A percentile compares a stretch with the other conserved stretches of the same genome.
Evolutionary conservation across 2,113 vertebrate genomes (phyloP).

Genomic region (Cottus gobio): DNA sequence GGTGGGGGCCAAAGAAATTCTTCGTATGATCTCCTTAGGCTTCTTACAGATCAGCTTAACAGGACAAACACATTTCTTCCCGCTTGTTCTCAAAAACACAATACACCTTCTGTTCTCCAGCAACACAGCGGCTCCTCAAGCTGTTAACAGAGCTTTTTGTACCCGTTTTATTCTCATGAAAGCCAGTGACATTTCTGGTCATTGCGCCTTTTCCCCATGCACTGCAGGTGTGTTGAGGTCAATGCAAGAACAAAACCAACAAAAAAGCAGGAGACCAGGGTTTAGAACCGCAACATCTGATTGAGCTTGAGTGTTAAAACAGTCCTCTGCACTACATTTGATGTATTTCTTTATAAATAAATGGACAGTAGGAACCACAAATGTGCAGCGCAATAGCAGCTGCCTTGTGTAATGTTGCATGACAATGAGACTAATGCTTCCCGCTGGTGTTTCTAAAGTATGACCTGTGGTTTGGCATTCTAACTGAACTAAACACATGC

Average conservation of each 20-base stretch:
- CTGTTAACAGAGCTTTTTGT: conserved; percentile 4
- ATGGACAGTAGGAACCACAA: neutral
- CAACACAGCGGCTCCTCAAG: neutral
- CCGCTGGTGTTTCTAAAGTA: conserved; percentile 21
- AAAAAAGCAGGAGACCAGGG: neutral
- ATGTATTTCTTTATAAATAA: conserved; percentile 5
- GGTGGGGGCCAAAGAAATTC: conserved; percentile 20
- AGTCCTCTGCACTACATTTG: neutral
- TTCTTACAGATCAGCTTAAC: conserved; percentile 66
- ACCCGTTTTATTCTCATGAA: conserved; percentile 27
- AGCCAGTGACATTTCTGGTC: conserved; percentile 38
- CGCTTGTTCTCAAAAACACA: conserved; percentile 42
- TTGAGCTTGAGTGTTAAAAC: neutral
- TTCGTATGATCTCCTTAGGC: conserved; percentile 42
- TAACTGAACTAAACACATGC: conserved; percentile 16
- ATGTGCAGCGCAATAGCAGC: conserved; percentile 15
- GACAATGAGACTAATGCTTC: conserved; percentile 25
- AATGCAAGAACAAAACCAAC: conserved; percentile 9
- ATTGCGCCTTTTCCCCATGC: conserved; percentile 37
- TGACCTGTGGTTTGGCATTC: conserved; percentile 28
- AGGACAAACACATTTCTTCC: conserved; percentile 57
- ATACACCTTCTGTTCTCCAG: conserved; percentile 43
- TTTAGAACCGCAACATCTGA: neutral
- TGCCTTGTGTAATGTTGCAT: conserved; percentile 30
- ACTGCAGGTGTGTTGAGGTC: conserved; percentile 55